These are phyloP conservation scores for Ceratitis capitata DNA, from an alignment of 1,140 invertebrate species.

Conservation along the genomic window DNA sequence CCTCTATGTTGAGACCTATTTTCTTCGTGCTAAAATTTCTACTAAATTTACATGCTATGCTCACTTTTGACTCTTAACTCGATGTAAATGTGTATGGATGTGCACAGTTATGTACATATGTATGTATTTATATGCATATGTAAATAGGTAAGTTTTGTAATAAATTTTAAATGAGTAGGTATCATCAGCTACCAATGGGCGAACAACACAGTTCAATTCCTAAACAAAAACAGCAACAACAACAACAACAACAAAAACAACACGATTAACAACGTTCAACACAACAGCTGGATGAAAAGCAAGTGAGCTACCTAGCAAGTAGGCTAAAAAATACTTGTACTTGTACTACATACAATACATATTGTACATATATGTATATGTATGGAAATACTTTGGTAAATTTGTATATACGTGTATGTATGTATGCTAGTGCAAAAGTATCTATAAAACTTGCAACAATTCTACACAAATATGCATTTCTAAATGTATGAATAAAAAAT, in stretches of 20 bases:
- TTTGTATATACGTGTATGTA: no score
- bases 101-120: neutral
- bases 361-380: neutral
- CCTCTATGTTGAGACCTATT: no score
- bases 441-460: neutral
- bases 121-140: neutral
- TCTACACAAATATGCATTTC: no score
- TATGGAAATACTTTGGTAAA: neutral
- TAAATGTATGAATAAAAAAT: no score
- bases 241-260: neutral
- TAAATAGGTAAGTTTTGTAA: neutral
- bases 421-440: neutral
- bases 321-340: neutral
- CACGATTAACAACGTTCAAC: no score
- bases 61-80: no score
- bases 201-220: neutral
- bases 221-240: neutral
- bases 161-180: neutral
- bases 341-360: neutral
- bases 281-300: neutral
- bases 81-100: neutral
- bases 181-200: neutral
- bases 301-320: neutral
- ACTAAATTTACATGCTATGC: no score
- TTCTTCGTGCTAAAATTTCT: no score